A percentile compares a stretch with the other conserved stretches of the same genome.
These are phyloP conservation scores for Acromyrmex echinatior DNA, from an alignment of 1,140 invertebrate genomes.

Conservation along the genomic window DNA sequence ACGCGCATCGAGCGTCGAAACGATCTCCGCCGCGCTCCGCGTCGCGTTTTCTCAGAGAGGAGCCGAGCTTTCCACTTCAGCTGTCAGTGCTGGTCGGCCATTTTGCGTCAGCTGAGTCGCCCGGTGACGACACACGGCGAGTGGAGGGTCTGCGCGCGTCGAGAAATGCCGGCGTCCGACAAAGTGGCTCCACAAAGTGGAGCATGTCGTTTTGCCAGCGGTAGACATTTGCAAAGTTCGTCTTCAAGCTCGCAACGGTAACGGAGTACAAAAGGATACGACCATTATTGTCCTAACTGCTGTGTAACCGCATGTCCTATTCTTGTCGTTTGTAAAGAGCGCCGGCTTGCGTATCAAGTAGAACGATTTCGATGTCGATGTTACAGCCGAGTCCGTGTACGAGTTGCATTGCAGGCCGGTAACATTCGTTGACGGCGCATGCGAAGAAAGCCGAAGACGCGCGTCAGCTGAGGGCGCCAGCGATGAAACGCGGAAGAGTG, in stretches of 20 bases:
- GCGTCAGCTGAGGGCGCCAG: slow-evolving; percentile 77
- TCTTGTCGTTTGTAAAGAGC: not conserved
- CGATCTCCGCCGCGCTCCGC: rapidly evolving
- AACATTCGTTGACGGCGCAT: not conserved
- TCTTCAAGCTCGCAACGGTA: not conserved
- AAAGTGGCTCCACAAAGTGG: not conserved
- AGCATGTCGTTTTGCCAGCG: not conserved
- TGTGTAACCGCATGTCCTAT: not conserved
- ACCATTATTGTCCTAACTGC: not conserved
- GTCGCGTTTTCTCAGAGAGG: slow-evolving; percentile 57
- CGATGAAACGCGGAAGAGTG: slow-evolving; percentile 75
- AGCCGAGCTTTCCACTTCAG: slow-evolving; percentile 66
- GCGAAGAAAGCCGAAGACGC: slow-evolving; percentile 2
- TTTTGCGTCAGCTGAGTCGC: slow-evolving; percentile 76
- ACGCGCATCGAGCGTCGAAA: not conserved
- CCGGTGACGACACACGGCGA: slow-evolving; percentile 71
- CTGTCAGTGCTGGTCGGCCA: slow-evolving; percentile 72
- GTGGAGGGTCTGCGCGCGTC: slow-evolving; percentile 63
- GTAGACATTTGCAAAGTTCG: not conserved
- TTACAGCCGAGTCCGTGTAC: not conserved
- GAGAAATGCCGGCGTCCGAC: not conserved
- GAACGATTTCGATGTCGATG: not conserved
- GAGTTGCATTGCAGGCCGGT: not conserved
- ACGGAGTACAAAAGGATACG: not conserved
- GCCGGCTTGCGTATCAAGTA: not conserved